These are phyloP conservation scores for Acheta domesticus DNA, from an alignment of 2,888 invertebrate genomes.

Conservation along the genomic window DNA sequence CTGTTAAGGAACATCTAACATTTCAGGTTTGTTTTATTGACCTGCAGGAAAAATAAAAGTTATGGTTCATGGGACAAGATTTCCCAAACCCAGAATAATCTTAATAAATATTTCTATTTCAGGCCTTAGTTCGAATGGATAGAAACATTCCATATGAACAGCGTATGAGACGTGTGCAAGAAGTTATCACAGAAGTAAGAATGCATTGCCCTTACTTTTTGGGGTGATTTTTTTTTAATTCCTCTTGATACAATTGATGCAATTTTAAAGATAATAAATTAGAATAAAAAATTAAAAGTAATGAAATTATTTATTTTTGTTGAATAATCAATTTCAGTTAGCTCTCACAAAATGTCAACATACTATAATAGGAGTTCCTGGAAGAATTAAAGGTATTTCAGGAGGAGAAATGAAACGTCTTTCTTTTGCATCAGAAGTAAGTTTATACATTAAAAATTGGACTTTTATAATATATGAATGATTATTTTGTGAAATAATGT, in stretches of 20 bases:
- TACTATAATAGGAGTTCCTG: conserved; percentile 85
- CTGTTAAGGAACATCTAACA: conserved; percentile 82
- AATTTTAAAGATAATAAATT: background rate
- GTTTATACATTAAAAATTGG: background rate
- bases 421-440: conserved; percentile 89
- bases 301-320: background rate
- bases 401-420: conserved; percentile 95
- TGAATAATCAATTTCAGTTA: conserved; percentile 52
- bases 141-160: conserved; percentile 67
- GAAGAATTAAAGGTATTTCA: conserved; percentile 85
- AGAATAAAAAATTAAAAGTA: background rate
- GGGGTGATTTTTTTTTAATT: background rate
- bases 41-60: no score
- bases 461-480: no score
- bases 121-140: conserved; percentile 85
- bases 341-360: conserved; percentile 86
- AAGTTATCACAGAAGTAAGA: conserved; percentile 77
- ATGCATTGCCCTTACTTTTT: background rate
- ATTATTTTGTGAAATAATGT: no score
- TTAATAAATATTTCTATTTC: conserved; percentile 37
- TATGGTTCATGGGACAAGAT: no score
- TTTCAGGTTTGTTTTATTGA: conserved; percentile 63
- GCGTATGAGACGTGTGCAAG: conserved; percentile 75
- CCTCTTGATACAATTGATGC: background rate
- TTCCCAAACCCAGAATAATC: no score